Base-by-base conservation (phyloP, 2,888 invertebrate genomes). In the Trissolcus japonicus region DNA sequence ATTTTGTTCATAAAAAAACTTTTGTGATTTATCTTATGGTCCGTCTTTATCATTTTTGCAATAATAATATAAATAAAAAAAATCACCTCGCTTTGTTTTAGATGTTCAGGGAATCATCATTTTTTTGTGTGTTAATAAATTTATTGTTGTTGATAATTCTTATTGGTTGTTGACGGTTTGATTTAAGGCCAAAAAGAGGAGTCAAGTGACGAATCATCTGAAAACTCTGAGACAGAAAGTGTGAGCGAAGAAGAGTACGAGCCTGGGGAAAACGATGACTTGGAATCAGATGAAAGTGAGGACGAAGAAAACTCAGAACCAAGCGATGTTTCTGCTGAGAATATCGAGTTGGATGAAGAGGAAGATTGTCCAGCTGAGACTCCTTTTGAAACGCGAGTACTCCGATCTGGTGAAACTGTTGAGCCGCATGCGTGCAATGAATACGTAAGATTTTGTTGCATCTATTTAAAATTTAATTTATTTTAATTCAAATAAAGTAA, bases 401-500 rank as follows among this genome's bases (percentile, higher is more conserved):
- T 68, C 21, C 43, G 40, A 40, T 35, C 29, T 4, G 6, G 25
- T 21, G 53, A 57, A 51, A 6, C 50, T 29, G 25, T 57, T 0
- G 7, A 51, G 51, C 41, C 19, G 1, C 11, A 43, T 14, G 59
- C 46, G 11, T n/a, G 16, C 13, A 56, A 11, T 56, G 43, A 56
- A 19, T 69, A 56, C 51, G 61, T 69, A 69, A 40, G 56, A n/a
- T 48, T 46, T 25, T 25, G 25, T 4, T 55, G 0, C 17, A 17
- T 21, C 51, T 35, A 35, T 35, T 35, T 29, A 29, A 53, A 19
- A 21, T 4, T 21, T 53, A 6, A 13, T 29, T 25, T 14, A 54
- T 1, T 53, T 4, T 1, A 51, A 11, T 54, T 29, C 29, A 29
- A 14, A 13, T 17, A 25, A 54, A 14, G 9, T 29, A 54, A 17